These are phyloP conservation scores for Xenopus borealis DNA, from an alignment of 2,113 vertebrate genomes.

Conservation along the genomic window DNA sequence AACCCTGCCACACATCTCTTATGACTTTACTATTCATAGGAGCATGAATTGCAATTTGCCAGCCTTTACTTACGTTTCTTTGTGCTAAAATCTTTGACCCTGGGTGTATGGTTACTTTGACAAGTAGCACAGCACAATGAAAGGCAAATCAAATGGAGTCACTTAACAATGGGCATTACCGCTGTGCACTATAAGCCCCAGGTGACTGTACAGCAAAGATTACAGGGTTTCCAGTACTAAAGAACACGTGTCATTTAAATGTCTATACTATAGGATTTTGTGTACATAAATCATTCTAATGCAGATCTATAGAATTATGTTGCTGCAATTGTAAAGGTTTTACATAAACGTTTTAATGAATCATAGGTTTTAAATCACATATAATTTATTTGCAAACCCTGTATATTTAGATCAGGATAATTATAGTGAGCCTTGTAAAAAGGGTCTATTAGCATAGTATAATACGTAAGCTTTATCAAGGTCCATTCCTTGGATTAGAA, in stretches of 20 bases:
- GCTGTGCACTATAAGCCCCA: constrained; percentile 47
- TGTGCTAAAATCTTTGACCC: constrained; percentile 52
- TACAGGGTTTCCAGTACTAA: constrained; percentile 27
- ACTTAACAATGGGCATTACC: constrained; percentile 52
- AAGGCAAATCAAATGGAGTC: constrained; percentile 63
- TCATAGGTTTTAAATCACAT: not conserved
- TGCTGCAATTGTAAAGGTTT: constrained; percentile 18
- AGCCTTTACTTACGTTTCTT: constrained; percentile 50
- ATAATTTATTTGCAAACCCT: constrained; percentile 14
- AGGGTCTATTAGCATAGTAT: no score
- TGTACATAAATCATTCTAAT: constrained; percentile 25
- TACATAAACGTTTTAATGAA: constrained; percentile 13
- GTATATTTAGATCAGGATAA: constrained; percentile 20
- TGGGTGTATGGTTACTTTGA: constrained; percentile 45
- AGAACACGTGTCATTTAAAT: constrained; percentile 7
- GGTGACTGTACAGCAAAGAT: constrained; percentile 44
- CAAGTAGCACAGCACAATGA: constrained; percentile 49
- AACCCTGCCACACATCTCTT: constrained; percentile 46
- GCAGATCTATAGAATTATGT: constrained; percentile 34
- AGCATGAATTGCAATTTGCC: constrained; percentile 51
- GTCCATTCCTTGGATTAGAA: no score
- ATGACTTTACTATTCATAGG: constrained; percentile 46
- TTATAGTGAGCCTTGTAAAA: constrained; percentile 15
- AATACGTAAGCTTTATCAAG: no score
- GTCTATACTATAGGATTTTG: not conserved